phyloP scores from a whole-genome alignment of 2,113 vertebrate genomes.

The Chamaea fasciata region DNA sequence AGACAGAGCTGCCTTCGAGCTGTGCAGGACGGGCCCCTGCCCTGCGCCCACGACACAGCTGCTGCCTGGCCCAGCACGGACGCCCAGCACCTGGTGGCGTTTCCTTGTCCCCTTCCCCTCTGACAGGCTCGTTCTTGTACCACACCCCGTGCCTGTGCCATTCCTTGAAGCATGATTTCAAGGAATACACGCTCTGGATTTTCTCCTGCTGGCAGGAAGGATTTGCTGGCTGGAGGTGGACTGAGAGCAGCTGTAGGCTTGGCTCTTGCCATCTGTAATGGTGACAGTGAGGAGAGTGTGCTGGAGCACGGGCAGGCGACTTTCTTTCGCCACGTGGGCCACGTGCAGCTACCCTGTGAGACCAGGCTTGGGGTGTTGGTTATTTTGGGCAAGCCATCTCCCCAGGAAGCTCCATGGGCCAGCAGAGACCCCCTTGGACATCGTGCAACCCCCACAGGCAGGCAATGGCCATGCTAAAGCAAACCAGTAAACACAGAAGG shows the following conservation, averaged over 20 bases:
- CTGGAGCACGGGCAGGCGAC: accelerated
- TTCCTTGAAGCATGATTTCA: neutral
- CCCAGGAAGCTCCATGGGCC: neutral
- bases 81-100: accelerated
- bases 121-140: neutral
- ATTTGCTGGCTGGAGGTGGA: neutral
- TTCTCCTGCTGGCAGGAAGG: neutral
- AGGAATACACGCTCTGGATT: neutral
- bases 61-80: accelerated
- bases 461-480: neutral
- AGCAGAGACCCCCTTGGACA: neutral
- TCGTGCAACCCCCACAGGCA: neutral
- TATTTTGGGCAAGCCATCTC: neutral
- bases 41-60: neutral
- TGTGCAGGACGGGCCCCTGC: accelerated
- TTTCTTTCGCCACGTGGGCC: neutral
- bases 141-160: accelerated
- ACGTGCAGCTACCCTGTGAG: accelerated
- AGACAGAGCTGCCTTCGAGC: neutral
- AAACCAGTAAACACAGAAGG: neutral
- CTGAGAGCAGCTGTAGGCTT: neutral
- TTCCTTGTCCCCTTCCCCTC: neutral
- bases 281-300: neutral
- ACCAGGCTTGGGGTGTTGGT: neutral
- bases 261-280: neutral